These are phyloP conservation scores for Drosophila bifasciata DNA, from an alignment of 1,140 invertebrate species.

Conservation along the genomic window DNA sequence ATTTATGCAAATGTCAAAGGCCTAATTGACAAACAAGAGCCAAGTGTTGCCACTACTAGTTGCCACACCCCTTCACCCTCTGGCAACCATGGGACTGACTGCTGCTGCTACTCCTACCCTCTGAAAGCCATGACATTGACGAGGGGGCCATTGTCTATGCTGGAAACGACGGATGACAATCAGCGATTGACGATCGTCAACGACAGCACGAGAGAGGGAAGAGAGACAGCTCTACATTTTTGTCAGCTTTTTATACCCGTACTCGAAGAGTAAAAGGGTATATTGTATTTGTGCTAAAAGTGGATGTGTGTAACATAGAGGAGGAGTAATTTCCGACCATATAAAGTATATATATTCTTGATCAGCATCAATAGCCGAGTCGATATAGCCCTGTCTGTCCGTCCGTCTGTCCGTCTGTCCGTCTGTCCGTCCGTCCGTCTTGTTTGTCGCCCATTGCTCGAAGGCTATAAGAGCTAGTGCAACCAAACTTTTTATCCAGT, in stretches of 20 bases:
- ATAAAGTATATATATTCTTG: too few relatives aligned
- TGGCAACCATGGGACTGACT: background rate
- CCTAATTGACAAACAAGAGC: conserved; percentile 60
- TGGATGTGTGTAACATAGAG: too few relatives aligned
- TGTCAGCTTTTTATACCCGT: conserved; percentile 47
- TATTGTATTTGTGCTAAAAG: too few relatives aligned
- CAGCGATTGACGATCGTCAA: conserved; percentile 41
- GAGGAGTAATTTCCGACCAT: too few relatives aligned
- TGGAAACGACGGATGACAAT: conserved; percentile 34
- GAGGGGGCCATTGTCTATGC: conserved; percentile 46
- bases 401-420: too few relatives aligned
- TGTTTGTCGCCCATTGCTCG: too few relatives aligned
- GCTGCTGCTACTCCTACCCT: background rate
- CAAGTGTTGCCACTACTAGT: conserved; percentile 31
- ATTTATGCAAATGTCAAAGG: conserved; percentile 63
- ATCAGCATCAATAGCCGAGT: too few relatives aligned
- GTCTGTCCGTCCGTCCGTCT: too few relatives aligned
- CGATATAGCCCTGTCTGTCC: too few relatives aligned
- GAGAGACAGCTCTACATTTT: conserved; percentile 49
- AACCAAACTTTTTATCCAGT: too few relatives aligned
- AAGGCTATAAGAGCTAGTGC: too few relatives aligned
- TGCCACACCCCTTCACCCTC: background rate
- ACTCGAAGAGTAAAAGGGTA: too few relatives aligned
- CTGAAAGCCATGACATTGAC: conserved; percentile 51
- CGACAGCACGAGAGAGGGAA: conserved; percentile 2